A percentile compares a stretch with the other conserved stretches of the same genome.
These are phyloP conservation scores for Dryobates pubescens DNA, from an alignment of 2,797 vertebrate species.

Conservation along the genomic window DNA sequence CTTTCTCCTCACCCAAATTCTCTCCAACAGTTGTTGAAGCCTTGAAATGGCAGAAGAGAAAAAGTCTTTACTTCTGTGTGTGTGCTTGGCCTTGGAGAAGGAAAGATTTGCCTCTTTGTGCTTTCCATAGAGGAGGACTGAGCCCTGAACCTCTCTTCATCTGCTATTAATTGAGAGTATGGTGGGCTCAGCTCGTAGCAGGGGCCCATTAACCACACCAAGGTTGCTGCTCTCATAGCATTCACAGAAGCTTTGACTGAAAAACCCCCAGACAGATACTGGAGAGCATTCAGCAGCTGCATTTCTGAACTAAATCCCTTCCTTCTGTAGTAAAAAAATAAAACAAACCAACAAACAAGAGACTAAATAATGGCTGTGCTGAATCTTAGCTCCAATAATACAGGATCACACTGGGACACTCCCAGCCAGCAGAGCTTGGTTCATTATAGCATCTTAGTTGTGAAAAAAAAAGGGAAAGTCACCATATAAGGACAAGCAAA, in stretches of 20 bases:
- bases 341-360: background rate
- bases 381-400: background rate
- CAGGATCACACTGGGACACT: background rate
- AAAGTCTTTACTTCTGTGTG: background rate
- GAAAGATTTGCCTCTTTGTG: background rate
- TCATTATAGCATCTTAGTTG: background rate
- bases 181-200: background rate
- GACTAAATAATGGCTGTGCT: background rate
- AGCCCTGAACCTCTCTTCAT: background rate
- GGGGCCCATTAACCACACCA: background rate
- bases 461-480: background rate
- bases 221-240: background rate
- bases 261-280: background rate
- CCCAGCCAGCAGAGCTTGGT: background rate
- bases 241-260: background rate
- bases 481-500: constrained; percentile 18
- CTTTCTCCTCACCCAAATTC: background rate
- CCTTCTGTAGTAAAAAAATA: background rate
- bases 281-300: background rate
- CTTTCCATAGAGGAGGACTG: background rate
- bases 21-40: background rate
- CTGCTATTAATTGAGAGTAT: background rate
- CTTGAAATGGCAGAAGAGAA: background rate
- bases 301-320: background rate
- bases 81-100: background rate